Evolutionary conservation across 2,113 vertebrate genomes (phyloP).

Genomic region (Neofelis nebulosa): DNA sequence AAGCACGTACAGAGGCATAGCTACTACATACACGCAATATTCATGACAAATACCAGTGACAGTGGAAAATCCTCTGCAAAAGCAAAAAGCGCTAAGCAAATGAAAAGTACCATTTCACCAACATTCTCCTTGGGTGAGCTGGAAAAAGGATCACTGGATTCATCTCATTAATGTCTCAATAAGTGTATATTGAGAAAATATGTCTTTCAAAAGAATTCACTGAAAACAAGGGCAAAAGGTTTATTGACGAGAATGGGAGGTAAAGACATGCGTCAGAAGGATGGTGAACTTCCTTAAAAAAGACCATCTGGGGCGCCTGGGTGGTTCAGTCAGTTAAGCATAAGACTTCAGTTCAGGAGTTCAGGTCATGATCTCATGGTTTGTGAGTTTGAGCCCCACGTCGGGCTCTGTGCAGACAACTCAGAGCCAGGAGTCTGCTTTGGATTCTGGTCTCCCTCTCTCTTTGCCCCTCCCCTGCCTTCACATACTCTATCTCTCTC

Average conservation of each 20-base stretch:
- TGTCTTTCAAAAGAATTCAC: neutral
- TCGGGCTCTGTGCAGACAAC: too few relatives aligned
- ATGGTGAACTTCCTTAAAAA: neutral
- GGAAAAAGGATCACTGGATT: neutral
- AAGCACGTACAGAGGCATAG: neutral
- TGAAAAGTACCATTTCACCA: slow-evolving; percentile 25
- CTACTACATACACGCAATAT: neutral
- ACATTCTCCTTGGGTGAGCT: neutral
- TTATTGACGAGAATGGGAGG: neutral
- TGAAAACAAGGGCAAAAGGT: neutral
- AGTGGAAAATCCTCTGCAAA: neutral
- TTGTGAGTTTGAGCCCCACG: too few relatives aligned
- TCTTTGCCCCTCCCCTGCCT: too few relatives aligned
- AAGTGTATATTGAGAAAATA: neutral
- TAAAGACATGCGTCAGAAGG: neutral
- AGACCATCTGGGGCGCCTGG: too few relatives aligned
- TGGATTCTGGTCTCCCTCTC: too few relatives aligned
- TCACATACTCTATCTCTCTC: too few relatives aligned
- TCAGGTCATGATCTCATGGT: too few relatives aligned
- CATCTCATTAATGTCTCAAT: neutral
- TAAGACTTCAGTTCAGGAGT: too few relatives aligned
- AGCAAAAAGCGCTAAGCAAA: neutral
- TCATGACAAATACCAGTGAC: neutral
- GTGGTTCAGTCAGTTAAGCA: too few relatives aligned
- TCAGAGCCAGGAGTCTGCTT: too few relatives aligned